Conservation (phyloP, 1,140 invertebrate genomes). For the Bombus picipes region DNA sequence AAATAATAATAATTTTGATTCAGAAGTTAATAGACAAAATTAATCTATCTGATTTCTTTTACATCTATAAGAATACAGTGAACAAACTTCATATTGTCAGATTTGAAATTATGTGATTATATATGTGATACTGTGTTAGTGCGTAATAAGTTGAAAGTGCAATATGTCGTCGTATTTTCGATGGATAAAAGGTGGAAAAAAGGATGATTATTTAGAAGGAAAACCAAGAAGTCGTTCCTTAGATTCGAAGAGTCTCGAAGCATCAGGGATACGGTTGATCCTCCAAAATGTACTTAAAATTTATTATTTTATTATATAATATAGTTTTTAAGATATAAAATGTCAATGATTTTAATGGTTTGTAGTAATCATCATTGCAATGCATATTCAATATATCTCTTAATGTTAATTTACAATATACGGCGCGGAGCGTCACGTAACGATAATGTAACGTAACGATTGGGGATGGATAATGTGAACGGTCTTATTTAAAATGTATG, state of each 20-base stretch:
- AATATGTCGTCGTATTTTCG: conserved; percentile 88
- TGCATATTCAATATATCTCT: neutral
- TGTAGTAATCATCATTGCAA: neutral
- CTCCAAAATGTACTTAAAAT: conserved; percentile 80
- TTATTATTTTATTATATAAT: neutral
- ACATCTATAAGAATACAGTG: neutral
- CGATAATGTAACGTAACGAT: no score
- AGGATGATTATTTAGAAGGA: conserved; percentile 84
- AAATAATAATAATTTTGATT: neutral
- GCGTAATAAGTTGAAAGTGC: conserved; percentile 19
- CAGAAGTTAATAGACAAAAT: neutral
- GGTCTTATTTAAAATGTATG: no score
- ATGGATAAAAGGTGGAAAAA: conserved; percentile 88
- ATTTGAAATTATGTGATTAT: conserved; percentile 25
- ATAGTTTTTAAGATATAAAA: neutral
- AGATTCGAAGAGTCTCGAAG: conserved; percentile 89
- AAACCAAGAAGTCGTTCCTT: conserved; percentile 90
- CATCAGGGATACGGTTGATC: conserved; percentile 86
- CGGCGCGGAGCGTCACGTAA: no score
- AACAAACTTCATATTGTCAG: neutral
- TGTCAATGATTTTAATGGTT: neutral
- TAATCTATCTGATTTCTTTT: neutral
- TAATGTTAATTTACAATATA: neutral
- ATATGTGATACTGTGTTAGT: neutral
- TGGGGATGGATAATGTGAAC: no score